A percentile compares a stretch with the other conserved stretches of the same genome.
These are phyloP conservation scores for Oophaga pumilio DNA, from an alignment of 2,113 vertebrate species.

Conservation along the genomic window DNA sequence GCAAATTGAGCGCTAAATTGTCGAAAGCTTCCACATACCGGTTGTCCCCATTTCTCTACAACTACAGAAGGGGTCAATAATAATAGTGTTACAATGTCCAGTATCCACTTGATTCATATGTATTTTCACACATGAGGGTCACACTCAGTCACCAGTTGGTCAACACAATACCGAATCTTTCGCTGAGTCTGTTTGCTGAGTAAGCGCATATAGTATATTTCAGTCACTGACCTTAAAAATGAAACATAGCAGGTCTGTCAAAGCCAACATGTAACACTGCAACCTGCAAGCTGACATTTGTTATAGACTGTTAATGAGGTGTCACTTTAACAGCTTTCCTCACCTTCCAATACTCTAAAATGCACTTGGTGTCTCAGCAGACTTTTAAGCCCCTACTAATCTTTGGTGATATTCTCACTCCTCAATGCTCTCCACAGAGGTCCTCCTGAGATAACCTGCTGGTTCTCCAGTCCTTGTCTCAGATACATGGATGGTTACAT, in stretches of 20 bases:
- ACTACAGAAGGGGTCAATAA: background rate
- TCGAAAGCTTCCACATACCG: no score
- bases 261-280: background rate
- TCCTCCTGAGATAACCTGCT: constrained; percentile 5
- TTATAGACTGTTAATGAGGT: constrained; percentile 39
- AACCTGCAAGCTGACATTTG: constrained; percentile 17
- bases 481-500: background rate
- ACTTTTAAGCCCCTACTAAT: constrained; percentile 49
- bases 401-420: constrained; percentile 25
- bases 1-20: no score
- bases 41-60: no score
- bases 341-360: constrained; percentile 29
- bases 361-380: constrained; percentile 33
- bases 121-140: background rate
- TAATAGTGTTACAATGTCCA: background rate
- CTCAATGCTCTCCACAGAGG: background rate
- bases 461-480: background rate
- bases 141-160: background rate
- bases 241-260: background rate
- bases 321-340: constrained; percentile 44
- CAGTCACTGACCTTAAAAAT: background rate
- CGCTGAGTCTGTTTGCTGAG: background rate
- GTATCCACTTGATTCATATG: background rate
- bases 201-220: background rate
- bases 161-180: background rate